Evolutionary conservation across 2,113 vertebrate species (phyloP).

Genomic region (Oceanites oceanicus): DNA sequence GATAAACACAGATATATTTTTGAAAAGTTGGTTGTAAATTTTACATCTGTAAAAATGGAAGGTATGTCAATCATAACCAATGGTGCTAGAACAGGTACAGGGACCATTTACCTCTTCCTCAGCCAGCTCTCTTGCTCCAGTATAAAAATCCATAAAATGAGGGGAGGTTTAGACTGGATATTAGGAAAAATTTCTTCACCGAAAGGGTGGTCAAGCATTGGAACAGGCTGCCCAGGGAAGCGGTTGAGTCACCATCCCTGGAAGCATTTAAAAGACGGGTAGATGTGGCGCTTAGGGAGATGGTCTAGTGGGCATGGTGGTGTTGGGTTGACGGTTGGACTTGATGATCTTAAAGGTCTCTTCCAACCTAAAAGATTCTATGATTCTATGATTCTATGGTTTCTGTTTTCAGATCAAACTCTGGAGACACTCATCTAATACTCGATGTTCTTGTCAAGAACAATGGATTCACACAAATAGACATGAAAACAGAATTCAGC

Average conservation of each 20-base stretch:
- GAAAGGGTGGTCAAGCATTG: no score
- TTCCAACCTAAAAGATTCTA: no score
- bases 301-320: no score
- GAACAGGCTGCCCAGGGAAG: no score
- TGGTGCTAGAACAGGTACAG: not conserved
- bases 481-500: not conserved
- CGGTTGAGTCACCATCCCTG: no score
- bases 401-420: not conserved
- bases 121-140: no score
- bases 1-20: not conserved
- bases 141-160: not conserved
- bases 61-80: not conserved
- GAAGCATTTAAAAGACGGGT: no score
- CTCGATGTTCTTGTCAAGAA: not conserved
- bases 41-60: not conserved
- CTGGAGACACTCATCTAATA: not conserved
- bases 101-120: not conserved
- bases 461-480: not conserved
- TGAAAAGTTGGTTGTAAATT: not conserved
- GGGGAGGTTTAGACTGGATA: no score
- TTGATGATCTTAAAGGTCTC: no score
- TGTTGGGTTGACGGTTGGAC: no score
- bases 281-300: no score
- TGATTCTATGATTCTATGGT: not conserved
- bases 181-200: no score